Base-by-base conservation (phyloP, 1,140 invertebrate species). In the Scaptomyza pallida region DNA sequence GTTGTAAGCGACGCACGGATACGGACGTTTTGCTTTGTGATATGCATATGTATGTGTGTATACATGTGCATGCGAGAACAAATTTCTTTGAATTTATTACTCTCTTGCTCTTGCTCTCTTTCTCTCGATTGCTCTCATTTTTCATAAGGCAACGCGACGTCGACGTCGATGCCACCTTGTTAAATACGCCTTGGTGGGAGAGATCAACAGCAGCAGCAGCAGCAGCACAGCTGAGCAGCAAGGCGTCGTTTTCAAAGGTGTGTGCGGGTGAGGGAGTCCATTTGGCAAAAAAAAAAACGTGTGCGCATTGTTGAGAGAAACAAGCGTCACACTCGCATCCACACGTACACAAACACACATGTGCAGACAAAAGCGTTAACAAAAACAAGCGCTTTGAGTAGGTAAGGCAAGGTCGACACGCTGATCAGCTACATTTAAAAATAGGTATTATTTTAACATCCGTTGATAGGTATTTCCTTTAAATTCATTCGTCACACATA, bases 371-470 rank as follows among this genome's bases (percentile, higher is more conserved):
- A 40, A 55, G 41, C 44, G 23, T 45, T 48, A 69, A 51, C 72
- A 67, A 75, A 78, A 83, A 59, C 79, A 85, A 83, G 80, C 85
- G 79, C 47, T 47, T 35, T 26, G 37, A 2, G n/a, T 30, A 33
- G 35, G 21, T 13, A 16, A 40, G 43, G 9, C 43, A 69, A 70
- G 60, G 51, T 56, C 67, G 60, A 47, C 35, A 35, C 12, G 9
- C 8, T 16, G 51, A 26, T 56, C 43, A 13, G 23, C 67, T 70
- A 64, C 44, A 37, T 45, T 4, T 40, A 13, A n/a, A 35, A 43
- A 0, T 30, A 10, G 4, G 5, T 17, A 26, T 5, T 16, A 12
- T 23, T 43, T 15, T 26, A 10, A 43, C 26, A 16, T 2, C 5
- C 23, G 3, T 26, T 26, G 23, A 26, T 23, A 23, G 21, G 9